Evolutionary conservation across 2,797 vertebrate species (phyloP), one percentile per base, ranked within the genome.

Genomic region (Xerus rutilus): DNA sequence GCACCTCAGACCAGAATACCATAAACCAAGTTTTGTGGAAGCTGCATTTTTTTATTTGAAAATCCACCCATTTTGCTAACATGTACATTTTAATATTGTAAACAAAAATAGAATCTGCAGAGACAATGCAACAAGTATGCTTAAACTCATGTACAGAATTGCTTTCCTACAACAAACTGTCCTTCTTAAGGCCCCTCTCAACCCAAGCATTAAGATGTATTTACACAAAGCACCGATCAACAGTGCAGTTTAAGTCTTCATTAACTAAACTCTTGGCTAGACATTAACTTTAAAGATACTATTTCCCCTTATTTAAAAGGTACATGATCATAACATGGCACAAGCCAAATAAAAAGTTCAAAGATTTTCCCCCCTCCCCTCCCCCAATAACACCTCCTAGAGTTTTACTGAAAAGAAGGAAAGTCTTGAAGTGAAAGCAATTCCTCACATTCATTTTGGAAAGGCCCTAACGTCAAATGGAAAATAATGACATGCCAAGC

Each of bases 21-120:
- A 97, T 98, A 98, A 98, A 98, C 97, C 98, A 98, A 98, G 93
- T 98, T 98, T 97, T 99, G 99, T 99, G 99, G 99, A 99, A 99
- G 99, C 99, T 99, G 99, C 98, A 99, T 99, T 99, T 67, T 59
- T 67, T 99, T 99, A 99, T 99, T 99, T 99, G 99, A 99, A 99
- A 99, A 99, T 99, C 99, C 99, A 99, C 99, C 99, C 98, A 99
- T 99, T 99, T 99, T 99, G 99, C 99, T 99, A 99, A 99, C 99
- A 99, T 99, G 39, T 39, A 98, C 99, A 99, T 99, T 99, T 99
- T 98, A 99, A 98, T 99, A 99, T 99, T 99, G 99, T 99, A 99
- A 99, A 99, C 99, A 99, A 99, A 99, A 99, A 99, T 99, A 99
- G 99, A 99, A 99, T 99, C 99, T 99, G 99, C 99, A 99, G 98